A percentile compares a stretch with the other conserved stretches of the same genome.
These are phyloP conservation scores for Andrena marginata DNA, from an alignment of 2,888 invertebrate genomes.

Conservation along the genomic window DNA sequence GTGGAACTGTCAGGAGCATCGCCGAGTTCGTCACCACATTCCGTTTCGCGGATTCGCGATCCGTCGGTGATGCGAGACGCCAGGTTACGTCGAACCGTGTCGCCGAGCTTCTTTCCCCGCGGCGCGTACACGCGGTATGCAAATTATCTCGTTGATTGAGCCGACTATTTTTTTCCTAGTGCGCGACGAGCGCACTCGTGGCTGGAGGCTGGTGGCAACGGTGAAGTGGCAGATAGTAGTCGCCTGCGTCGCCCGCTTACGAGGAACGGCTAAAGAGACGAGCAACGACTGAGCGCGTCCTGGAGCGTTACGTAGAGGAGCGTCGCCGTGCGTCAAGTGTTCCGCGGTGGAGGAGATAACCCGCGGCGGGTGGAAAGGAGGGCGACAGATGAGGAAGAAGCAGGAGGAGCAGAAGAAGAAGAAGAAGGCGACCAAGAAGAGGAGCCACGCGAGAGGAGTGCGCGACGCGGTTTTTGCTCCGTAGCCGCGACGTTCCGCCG, in stretches of 20 bases:
- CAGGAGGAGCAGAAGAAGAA: constrained; percentile 44
- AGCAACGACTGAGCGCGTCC: constrained; percentile 62
- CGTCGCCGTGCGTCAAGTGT: constrained; percentile 71
- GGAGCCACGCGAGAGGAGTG: constrained; percentile 73
- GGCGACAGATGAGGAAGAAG: constrained; percentile 44
- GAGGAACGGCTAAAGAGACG: constrained; percentile 59
- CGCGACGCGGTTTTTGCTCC: constrained; percentile 76
- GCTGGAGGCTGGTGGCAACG: constrained; percentile 67
- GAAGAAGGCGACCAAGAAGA: constrained; percentile 59
- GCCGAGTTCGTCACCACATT: constrained; percentile 38
- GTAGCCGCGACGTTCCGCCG: constrained; percentile 76
- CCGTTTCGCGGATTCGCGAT: constrained; percentile 21
- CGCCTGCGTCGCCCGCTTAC: constrained; percentile 64
- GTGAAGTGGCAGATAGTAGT: constrained; percentile 71
- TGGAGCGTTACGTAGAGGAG: constrained; percentile 65
- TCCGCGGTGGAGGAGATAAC: constrained; percentile 60
- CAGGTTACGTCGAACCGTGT: constrained; percentile 35
- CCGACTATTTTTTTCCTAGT: constrained; percentile 36
- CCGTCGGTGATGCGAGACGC: constrained; percentile 23
- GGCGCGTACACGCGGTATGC: constrained; percentile 54
- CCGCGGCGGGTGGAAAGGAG: constrained; percentile 44
- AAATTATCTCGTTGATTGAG: constrained; percentile 70
- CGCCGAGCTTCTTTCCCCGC: constrained; percentile 16
- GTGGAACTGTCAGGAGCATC: constrained; percentile 17
- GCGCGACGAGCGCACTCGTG: constrained; percentile 62